Evolutionary conservation across 2,113 vertebrate genomes (phyloP), one percentile per base, ranked within the genome.

Genomic region (Numenius arquata): DNA sequence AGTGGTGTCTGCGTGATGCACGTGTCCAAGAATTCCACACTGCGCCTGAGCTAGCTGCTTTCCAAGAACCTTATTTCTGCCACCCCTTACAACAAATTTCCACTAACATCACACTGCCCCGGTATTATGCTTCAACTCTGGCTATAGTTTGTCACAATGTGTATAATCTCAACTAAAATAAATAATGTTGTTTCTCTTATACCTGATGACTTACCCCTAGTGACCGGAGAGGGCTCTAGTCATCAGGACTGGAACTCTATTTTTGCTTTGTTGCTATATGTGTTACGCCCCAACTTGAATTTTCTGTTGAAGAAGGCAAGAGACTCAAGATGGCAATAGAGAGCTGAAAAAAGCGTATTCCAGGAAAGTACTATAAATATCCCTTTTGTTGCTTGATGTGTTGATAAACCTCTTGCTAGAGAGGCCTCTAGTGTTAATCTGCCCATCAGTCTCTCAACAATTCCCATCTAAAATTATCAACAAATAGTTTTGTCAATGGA

Each of bases 241-340:
- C 48, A 70, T 23, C n/a, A 22, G 53, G 53, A 21, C 38, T 34
- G 43, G 30, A 91, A 61, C 71, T 77, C 43, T 29, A 1, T 53
- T 85, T 90, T 91, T 59, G 11, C 82, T 93, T 96, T 94, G 90
- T 87, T 58, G 76, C 29, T 68, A 0, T 36, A 3, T 0, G 13
- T 41, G 74, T 52, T 43, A 91, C 13, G 0, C 85, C 67, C 63
- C n/a, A 34, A 27, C 40, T 45, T 72, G 32, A 12, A 40, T 47
- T 83, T 93, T 68, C 84, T 91, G 85, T 16, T 50, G 30, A 50
- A 92, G 40, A 10, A 20, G 17, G 27, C 4, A 73, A 45, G 56
- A 63, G 56, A 90, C 97, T 96, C 93, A 96, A 96, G 97, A 95
- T 97, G 98, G 98, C 97, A 96, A 94, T 77, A 97, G 95, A 81